These are phyloP conservation scores for Eustalomyia histrio DNA, from an alignment of 2,888 invertebrate species.

Conservation along the genomic window DNA sequence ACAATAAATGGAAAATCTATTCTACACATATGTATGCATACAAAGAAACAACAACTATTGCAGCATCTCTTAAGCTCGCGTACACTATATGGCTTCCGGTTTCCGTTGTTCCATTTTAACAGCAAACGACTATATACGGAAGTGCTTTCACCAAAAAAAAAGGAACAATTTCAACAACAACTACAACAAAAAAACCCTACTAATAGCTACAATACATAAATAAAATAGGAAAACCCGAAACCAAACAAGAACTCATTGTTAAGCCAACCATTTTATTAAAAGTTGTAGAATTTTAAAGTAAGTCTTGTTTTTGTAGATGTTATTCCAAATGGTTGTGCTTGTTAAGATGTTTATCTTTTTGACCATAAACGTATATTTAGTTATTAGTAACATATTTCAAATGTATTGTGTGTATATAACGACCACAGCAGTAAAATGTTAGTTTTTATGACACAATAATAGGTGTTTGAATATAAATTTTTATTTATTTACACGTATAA, in stretches of 20 bases:
- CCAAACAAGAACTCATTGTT: background rate
- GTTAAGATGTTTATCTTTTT: background rate
- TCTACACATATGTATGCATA: background rate
- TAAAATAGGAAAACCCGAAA: background rate
- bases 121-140: slow-evolving; percentile 36
- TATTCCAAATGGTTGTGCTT: background rate
- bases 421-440: background rate
- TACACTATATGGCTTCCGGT: slow-evolving; percentile 36
- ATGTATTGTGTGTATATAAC: background rate
- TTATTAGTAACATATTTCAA: background rate
- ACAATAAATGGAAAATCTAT: background rate
- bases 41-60: background rate
- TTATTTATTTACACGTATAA: too few relatives aligned
- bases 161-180: background rate
- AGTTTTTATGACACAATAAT: too few relatives aligned
- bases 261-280: background rate
- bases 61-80: slow-evolving; percentile 22
- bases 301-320: background rate
- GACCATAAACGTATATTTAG: background rate
- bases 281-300: background rate
- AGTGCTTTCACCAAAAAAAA: slow-evolving; percentile 24
- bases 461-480: too few relatives aligned
- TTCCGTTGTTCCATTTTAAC: slow-evolving; percentile 35
- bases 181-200: too few relatives aligned
- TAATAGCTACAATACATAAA: background rate